Percentiles rank a stretch among this genome's conserved stretches.
These are phyloP conservation scores for Coleophora deauratella DNA, from an alignment of 2,888 invertebrate genomes.

Conservation along the genomic window DNA sequence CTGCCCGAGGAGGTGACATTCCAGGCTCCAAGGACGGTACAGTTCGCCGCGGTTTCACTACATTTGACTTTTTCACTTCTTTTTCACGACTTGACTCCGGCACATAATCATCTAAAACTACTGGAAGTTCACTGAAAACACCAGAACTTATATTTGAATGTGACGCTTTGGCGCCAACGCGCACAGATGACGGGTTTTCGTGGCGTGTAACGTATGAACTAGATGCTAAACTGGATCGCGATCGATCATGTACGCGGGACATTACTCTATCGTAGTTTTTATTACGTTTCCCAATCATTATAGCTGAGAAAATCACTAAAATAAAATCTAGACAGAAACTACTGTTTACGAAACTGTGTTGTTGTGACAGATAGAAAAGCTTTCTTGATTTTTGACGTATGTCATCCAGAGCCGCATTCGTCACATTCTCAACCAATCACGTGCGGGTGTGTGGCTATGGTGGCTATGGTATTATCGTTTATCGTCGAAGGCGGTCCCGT, in stretches of 20 bases:
- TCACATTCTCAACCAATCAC: too few relatives aligned
- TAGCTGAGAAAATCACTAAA: too few relatives aligned
- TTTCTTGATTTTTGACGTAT: too few relatives aligned
- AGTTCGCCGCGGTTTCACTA: slow-evolving; percentile 53
- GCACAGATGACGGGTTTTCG: slow-evolving; percentile 33
- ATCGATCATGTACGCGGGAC: slow-evolving; percentile 44
- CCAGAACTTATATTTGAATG: slow-evolving; percentile 40
- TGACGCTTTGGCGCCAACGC: slow-evolving; percentile 52
- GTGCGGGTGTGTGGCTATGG: too few relatives aligned
- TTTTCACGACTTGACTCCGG: slow-evolving; percentile 28
- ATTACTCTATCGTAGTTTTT: slow-evolving; percentile 53
- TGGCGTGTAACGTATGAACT: slow-evolving; percentile 47
- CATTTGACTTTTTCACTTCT: slow-evolving; percentile 27
- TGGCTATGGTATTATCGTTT: too few relatives aligned
- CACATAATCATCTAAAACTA: slow-evolving; percentile 47
- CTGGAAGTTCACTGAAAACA: slow-evolving; percentile 50
- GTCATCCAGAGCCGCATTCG: too few relatives aligned
- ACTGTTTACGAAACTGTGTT: not conserved
- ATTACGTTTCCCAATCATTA: slow-evolving; percentile 11
- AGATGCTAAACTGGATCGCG: slow-evolving; percentile 31
- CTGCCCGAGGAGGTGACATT: slow-evolving; percentile 31
- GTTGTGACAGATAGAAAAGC: not conserved
- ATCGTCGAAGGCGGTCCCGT: too few relatives aligned
- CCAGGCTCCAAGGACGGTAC: slow-evolving; percentile 48
- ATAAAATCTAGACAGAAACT: too few relatives aligned